These are phyloP conservation scores for Trichomalopsis sarcophagae DNA, from an alignment of 1,140 invertebrate species.

Conservation along the genomic window DNA sequence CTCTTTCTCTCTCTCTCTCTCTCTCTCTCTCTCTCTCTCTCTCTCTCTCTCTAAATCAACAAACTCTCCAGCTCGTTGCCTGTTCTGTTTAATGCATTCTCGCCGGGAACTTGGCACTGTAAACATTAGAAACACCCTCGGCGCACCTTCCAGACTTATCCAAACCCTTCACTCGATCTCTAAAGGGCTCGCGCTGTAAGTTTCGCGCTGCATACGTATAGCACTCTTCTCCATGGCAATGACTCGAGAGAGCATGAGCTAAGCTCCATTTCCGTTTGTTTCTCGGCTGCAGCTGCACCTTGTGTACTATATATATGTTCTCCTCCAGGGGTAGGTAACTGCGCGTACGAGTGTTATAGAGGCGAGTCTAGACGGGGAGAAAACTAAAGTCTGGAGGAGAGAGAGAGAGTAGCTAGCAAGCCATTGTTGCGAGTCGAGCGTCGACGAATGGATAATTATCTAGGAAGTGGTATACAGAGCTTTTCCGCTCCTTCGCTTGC, in stretches of 20 bases:
- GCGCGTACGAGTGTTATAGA: too few relatives aligned
- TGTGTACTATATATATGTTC: too few relatives aligned
- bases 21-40: background rate
- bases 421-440: background rate
- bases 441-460: conserved; percentile 26
- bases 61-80: background rate
- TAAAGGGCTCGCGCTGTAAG: background rate
- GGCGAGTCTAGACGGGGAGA: background rate
- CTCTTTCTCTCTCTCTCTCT: background rate
- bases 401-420: background rate
- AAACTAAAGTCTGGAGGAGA: background rate
- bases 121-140: conserved; percentile 3
- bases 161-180: background rate
- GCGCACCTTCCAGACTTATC: background rate
- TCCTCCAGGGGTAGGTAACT: too few relatives aligned
- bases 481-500: background rate
- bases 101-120: background rate
- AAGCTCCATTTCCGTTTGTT: conserved; percentile 27
- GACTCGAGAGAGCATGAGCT: conserved; percentile 5
- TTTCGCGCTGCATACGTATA: background rate
- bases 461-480: background rate
- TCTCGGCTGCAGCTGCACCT: background rate
- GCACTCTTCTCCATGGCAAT: background rate
- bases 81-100: conserved; percentile 8
- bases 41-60: background rate